Conservation (phyloP, 2,888 invertebrate species). For the Caenorhabditis virilis region DNA sequence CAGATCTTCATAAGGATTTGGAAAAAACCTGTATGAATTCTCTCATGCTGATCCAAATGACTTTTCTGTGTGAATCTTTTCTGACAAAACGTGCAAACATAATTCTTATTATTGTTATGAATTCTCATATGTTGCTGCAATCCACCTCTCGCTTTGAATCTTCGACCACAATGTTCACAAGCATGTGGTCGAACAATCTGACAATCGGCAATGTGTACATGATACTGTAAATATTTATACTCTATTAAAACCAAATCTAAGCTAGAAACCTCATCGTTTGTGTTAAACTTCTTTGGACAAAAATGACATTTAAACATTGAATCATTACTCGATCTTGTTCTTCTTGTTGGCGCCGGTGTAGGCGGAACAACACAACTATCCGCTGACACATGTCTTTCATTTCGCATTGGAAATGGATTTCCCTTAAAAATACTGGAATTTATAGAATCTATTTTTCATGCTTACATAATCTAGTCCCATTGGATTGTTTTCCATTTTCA, state of each 20-base stretch:
- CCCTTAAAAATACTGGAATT: too few species aligned
- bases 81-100: conserved; percentile 58
- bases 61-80: conserved; percentile 68
- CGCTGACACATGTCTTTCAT: conserved; percentile 14
- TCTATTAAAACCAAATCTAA: neutral
- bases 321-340: conserved; percentile 39
- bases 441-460: too few species aligned
- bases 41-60: conserved; percentile 67
- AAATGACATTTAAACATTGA: conserved; percentile 59
- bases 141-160: conserved; percentile 65
- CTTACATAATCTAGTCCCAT: too few species aligned
- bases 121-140: conserved; percentile 67
- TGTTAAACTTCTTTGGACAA: conserved; percentile 61
- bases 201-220: conserved; percentile 61
- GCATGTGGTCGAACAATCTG: conserved; percentile 56
- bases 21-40: conserved; percentile 63
- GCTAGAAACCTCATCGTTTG: conserved; percentile 43
- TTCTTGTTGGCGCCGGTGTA: conserved; percentile 8
- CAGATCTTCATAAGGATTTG: neutral
- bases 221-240: conserved; percentile 46
- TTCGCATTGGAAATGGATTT: too few species aligned
- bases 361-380: conserved; percentile 8
- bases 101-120: conserved; percentile 63
- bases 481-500: neutral
- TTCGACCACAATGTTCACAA: conserved; percentile 60